Evolutionary conservation across 1,140 invertebrate genomes (phyloP).

Genomic region (Zaprionus camerounensis): DNA sequence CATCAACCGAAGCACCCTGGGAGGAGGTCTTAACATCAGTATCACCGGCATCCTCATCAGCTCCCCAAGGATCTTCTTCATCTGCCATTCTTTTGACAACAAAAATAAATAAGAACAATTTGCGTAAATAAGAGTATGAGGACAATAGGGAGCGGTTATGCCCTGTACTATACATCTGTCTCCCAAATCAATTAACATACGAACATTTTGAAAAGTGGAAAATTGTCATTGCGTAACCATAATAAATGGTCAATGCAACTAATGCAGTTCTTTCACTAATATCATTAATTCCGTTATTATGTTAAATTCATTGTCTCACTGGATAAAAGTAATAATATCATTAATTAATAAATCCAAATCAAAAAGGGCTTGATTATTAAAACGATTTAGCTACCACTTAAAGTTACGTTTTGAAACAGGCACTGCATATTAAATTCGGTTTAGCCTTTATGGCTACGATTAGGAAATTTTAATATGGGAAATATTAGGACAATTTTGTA

Average conservation of each 20-base stretch:
- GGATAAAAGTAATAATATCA: background rate
- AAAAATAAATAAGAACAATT: background rate
- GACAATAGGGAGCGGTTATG: background rate
- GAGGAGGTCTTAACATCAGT: conserved; percentile 28
- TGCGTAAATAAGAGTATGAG: background rate
- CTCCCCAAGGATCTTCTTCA: conserved; percentile 84
- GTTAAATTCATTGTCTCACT: background rate
- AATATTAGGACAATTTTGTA: no score
- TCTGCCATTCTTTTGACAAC: conserved; percentile 73
- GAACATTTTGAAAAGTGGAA: background rate
- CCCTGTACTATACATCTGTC: background rate
- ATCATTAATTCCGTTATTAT: background rate
- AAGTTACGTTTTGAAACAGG: background rate
- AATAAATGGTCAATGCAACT: background rate
- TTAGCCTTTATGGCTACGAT: background rate
- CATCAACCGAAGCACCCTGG: conserved; percentile 43
- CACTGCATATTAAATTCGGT: background rate
- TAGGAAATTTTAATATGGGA: background rate
- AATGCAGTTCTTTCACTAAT: background rate
- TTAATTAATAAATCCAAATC: background rate
- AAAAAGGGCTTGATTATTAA: background rate
- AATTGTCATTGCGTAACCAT: background rate
- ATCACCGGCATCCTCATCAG: conserved; percentile 65
- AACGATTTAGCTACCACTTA: background rate
- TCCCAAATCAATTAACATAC: background rate